Evolutionary conservation across 2,888 invertebrate genomes (phyloP).

Genomic region (Stratiomys singularior): DNA sequence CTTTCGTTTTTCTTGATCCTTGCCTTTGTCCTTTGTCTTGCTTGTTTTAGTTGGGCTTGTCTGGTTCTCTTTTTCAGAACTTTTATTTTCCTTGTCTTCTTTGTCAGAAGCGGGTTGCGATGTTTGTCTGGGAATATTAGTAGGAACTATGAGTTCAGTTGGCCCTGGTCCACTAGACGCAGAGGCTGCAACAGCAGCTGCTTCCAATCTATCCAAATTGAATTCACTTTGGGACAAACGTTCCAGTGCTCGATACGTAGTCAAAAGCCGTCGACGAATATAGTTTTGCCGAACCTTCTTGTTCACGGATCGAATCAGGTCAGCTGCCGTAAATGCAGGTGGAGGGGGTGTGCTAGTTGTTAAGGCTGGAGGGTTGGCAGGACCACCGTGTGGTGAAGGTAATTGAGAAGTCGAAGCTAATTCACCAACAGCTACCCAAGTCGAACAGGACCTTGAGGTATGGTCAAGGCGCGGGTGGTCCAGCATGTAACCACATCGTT

Average conservation of each 20-base stretch:
- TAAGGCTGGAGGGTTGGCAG: slow-evolving; percentile 57
- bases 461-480: slow-evolving; percentile 70
- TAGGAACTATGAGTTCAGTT: slow-evolving; percentile 54
- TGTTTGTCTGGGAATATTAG: slow-evolving; percentile 37
- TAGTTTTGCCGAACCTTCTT: slow-evolving; percentile 87
- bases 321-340: slow-evolving; percentile 72
- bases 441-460: slow-evolving; percentile 80
- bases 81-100: slow-evolving; percentile 5
- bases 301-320: slow-evolving; percentile 79
- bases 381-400: slow-evolving; percentile 82
- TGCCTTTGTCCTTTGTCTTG: background rate
- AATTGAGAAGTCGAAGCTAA: slow-evolving; percentile 80
- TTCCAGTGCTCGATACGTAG: slow-evolving; percentile 83
- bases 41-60: background rate
- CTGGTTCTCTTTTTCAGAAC: background rate
- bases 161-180: slow-evolving; percentile 56
- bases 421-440: slow-evolving; percentile 88
- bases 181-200: slow-evolving; percentile 68
- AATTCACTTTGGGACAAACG: slow-evolving; percentile 87
- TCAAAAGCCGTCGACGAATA: slow-evolving; percentile 79
- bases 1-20: slow-evolving; percentile 50
- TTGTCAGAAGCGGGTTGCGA: background rate
- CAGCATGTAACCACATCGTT: slow-evolving; percentile 68
- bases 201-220: slow-evolving; percentile 79
- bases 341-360: slow-evolving; percentile 58